These are phyloP conservation scores for Ips nitidus DNA, from an alignment of 1,140 invertebrate species.

Conservation along the genomic window DNA sequence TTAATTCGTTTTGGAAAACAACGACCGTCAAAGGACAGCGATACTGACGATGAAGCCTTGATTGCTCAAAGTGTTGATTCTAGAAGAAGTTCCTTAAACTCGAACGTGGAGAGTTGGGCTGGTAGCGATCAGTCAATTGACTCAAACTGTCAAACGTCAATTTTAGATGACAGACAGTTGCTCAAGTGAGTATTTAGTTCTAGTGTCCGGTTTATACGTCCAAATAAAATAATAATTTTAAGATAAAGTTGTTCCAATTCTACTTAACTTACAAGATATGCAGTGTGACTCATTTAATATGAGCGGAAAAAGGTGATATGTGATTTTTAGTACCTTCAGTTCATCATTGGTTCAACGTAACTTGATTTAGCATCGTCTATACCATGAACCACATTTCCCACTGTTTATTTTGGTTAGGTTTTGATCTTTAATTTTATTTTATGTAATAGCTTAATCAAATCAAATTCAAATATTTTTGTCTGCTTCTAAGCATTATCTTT, in stretches of 20 bases:
- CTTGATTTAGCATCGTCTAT: too few species aligned
- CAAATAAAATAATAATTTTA: conserved; percentile 35
- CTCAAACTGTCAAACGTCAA: neutral
- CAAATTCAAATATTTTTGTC: too few species aligned
- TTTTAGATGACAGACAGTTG: neutral
- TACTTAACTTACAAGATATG: conserved; percentile 6
- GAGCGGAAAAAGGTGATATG: too few species aligned
- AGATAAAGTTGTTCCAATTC: conserved; percentile 41
- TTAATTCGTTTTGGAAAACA: neutral
- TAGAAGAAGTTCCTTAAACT: neutral
- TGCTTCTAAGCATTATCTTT: too few species aligned
- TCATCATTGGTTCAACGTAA: too few species aligned
- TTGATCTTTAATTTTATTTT: too few species aligned
- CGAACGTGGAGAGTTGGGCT: neutral
- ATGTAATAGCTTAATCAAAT: too few species aligned
- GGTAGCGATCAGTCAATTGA: neutral
- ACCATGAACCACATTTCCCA: too few species aligned
- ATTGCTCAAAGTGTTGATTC: neutral
- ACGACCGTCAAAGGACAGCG: neutral
- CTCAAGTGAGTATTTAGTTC: neutral
- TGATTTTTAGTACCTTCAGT: too few species aligned
- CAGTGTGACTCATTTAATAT: too few species aligned
- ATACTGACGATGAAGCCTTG: neutral
- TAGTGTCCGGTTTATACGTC: too few species aligned
- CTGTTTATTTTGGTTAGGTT: too few species aligned